Base-by-base conservation (phyloP, 2,888 invertebrate species). In the Polietes domitor region DNA sequence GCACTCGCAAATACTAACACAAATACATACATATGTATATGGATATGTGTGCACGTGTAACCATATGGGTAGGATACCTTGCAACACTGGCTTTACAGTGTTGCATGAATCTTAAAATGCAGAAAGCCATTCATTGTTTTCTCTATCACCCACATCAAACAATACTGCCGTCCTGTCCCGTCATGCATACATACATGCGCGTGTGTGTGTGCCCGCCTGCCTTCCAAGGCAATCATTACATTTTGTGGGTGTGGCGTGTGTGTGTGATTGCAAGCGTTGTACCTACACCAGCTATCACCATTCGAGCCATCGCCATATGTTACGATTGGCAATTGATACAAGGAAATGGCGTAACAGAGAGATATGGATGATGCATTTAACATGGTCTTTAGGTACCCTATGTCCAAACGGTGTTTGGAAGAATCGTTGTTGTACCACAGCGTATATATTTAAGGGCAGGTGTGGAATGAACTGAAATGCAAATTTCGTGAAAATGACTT, bases 101-200 rank as follows among this genome's bases (percentile, higher is more conserved):
- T 65, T 65, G 32, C 9, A 65, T 65, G 65, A 65, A 41, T 65
- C 65, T 63, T 63, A 37, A 53, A 79, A 37, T 61, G 63, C 32
- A 74, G 24, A 75, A 75, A 76, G 72, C 68, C 19, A 77, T 68
- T 10, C 43, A 68, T 79, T 79, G 79, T 21, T 71, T 80, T 50
- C 55, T 24, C 73, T 53, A 76, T 73, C 75, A 50, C 61, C 70
- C 73, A 53, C 19, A 26, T 15, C 19, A 21, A 32, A 24, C 53
- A 72, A 28, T 28, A 12, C n/a, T n/a, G n/a, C n/a, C n/a, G n/a
- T 47, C 12, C 47, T 28, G 58, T 63, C 26, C 61, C 9, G 12
- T 17, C n/a, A 12, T 61, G 61, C 17, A 24, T 10, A 65, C 1
- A 28, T 32, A 63, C 12, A 26, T 3, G n/a, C 28, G 17, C 17